Evolutionary conservation across 2,888 invertebrate species (phyloP), one percentile per base, ranked within the genome.

Genomic region (Volucella inanis): DNA sequence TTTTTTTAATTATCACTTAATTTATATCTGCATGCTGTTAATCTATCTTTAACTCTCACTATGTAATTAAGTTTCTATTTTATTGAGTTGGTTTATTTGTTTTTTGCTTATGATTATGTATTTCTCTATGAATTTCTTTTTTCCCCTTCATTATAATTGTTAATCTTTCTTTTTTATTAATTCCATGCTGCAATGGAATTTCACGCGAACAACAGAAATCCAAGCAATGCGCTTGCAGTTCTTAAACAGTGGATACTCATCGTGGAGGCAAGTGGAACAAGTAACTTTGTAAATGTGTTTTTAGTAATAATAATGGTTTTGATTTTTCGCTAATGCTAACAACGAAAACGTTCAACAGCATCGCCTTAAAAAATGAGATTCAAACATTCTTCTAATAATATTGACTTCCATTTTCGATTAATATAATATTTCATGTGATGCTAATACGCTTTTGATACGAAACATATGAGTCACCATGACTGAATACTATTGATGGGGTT

Each of bases 211-310:
- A 61, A 78, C 87, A 92, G 92, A 92, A 89, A 92, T 92, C 87
- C 91, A 92, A 88, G 92, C 92, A 88, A 91, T 91, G 92, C 90
- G 92, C 76, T 89, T 89, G 72, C 90, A 90, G 87, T 89, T 90
- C 87, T 86, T 89, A 72, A 89, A 86, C 88, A 89, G 87, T 87
- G 91, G 91, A 89, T 88, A 88, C 88, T 89, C 89, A 80, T 89
- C 91, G 84, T 91, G 90, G 91, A 92, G 92, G 92, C 92, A 92
- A 92, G 92, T 92, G 90, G 88, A 90, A 62, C 59, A 76, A 71
- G 2, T 77, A 64, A 57, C 62, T 70, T 70, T 71, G 61, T 76
- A 70, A 75, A 78, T 74, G 74, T 11, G 52, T 79, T 68, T 80
- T 43, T 41, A 64, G 50, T 38, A 57, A 72, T 67, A 67, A 71